These are phyloP conservation scores for Deilephila elpenor DNA, from an alignment of 2,888 invertebrate species.

Conservation along the genomic window DNA sequence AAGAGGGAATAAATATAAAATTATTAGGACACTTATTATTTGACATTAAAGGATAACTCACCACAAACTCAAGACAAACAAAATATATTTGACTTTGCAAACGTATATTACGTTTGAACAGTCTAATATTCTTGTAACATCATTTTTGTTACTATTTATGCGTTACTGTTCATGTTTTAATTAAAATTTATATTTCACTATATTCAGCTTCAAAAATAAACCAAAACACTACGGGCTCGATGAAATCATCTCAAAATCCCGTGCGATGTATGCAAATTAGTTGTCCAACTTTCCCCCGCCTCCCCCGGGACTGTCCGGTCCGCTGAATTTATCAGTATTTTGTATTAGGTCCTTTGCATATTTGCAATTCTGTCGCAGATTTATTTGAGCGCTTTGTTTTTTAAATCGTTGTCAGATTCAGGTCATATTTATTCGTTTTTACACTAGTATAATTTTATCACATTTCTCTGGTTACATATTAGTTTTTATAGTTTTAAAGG, in stretches of 20 bases:
- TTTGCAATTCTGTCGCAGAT: not conserved
- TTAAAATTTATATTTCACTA: constrained; percentile 23
- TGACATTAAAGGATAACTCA: too few relatives aligned
- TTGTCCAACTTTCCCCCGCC: constrained; percentile 45
- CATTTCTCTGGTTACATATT: too few relatives aligned
- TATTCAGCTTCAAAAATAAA: constrained; percentile 27
- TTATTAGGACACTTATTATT: too few relatives aligned
- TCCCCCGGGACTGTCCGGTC: constrained; percentile 38
- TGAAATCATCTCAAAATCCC: constrained; percentile 48
- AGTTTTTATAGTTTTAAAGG: too few relatives aligned
- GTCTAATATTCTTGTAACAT: too few relatives aligned
- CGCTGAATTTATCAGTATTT: constrained; percentile 49
- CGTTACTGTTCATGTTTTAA: not conserved
- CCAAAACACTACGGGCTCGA: constrained; percentile 39
- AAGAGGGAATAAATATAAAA: too few relatives aligned
- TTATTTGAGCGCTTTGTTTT: not conserved
- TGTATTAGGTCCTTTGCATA: constrained; percentile 42
- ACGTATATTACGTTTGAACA: too few relatives aligned
- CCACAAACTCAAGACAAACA: too few relatives aligned
- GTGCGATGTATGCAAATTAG: constrained; percentile 60
- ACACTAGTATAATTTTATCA: too few relatives aligned
- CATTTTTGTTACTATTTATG: not conserved
- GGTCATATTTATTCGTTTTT: not conserved
- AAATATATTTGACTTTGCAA: too few relatives aligned
- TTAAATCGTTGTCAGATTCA: not conserved